Evolutionary conservation across 2,888 invertebrate genomes (phyloP).

Genomic region (Drosophila mayaguana): DNA sequence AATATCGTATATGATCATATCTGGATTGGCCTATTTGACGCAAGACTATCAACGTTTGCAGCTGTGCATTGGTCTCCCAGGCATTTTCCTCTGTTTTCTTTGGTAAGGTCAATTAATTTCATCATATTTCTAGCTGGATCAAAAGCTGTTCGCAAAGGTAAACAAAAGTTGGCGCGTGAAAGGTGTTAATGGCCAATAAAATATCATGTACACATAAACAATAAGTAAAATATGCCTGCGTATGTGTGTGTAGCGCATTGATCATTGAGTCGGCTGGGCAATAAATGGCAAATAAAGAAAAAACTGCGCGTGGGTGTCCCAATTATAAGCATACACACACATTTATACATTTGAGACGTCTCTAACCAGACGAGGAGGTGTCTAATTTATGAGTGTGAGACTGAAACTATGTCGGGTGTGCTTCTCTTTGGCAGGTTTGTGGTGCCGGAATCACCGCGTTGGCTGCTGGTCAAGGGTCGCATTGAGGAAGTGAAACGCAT

Average conservation of each 20-base stretch:
- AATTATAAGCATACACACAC: constrained; percentile 40
- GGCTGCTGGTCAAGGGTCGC: constrained; percentile 90
- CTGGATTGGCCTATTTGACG: constrained; percentile 89
- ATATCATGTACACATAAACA: constrained; percentile 2
- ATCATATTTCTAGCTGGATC: constrained; percentile 14
- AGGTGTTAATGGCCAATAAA: constrained; percentile 51
- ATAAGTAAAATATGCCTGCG: constrained; percentile 29
- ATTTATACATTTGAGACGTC: background rate
- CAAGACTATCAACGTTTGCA: constrained; percentile 91
- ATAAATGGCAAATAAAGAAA: constrained; percentile 58
- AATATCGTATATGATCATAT: constrained; percentile 90
- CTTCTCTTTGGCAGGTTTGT: constrained; percentile 87
- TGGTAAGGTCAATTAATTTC: constrained; percentile 86
- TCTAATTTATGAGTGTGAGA: constrained; percentile 47
- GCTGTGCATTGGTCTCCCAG: constrained; percentile 90
- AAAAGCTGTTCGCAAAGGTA: constrained; percentile 29
- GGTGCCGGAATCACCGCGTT: constrained; percentile 92
- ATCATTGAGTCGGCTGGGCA: constrained; percentile 36
- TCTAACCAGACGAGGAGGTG: constrained; percentile 24
- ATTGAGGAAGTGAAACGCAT: constrained; percentile 89
- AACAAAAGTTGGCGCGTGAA: constrained; percentile 41
- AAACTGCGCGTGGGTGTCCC: constrained; percentile 59
- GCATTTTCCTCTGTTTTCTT: constrained; percentile 88
- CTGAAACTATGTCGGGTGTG: constrained; percentile 24
- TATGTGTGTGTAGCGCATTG: constrained; percentile 12